Percentiles rank a stretch among this genome's conserved stretches.
Conservation (phyloP, 2,888 invertebrate genomes). For the Epsilonema sp. region DNA sequence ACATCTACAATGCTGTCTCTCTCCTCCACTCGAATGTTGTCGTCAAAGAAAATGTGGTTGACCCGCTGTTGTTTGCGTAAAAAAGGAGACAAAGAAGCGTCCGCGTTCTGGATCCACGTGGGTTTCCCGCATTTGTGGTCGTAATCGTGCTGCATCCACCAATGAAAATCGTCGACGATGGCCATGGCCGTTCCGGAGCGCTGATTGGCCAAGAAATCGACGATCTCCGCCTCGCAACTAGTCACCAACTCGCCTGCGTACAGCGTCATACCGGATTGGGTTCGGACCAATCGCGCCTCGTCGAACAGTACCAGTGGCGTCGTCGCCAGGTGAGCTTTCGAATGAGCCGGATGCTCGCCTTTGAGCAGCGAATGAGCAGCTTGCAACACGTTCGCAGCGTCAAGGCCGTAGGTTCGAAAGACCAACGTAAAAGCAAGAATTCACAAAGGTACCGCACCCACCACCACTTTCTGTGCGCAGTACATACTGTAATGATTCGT, state of each 20-base stretch:
- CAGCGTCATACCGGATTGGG: not conserved
- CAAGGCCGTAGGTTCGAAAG: constrained; percentile 1
- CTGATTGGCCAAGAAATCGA: no score
- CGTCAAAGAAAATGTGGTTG: constrained; percentile 1
- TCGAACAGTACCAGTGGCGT: not conserved
- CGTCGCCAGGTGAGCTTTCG: no score
- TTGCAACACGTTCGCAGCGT: not conserved
- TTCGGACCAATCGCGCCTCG: not conserved
- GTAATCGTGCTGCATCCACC: not conserved
- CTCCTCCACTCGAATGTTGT: not conserved
- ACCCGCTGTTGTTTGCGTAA: no score
- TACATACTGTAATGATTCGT: no score
- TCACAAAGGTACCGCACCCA: no score
- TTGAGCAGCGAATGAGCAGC: not conserved
- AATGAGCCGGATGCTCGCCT: not conserved
- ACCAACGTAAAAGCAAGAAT: not conserved
- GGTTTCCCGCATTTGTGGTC: not conserved
- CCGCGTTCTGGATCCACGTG: not conserved
- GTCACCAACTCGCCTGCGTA: not conserved
- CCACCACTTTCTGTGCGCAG: no score
- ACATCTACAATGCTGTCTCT: not conserved
- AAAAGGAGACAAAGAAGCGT: no score
- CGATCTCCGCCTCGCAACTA: not conserved
- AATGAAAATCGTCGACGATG: constrained; percentile 1
- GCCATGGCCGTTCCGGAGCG: no score